Evolutionary conservation across 2,797 vertebrate species (phyloP).

Genomic region (Anas georgica): DNA sequence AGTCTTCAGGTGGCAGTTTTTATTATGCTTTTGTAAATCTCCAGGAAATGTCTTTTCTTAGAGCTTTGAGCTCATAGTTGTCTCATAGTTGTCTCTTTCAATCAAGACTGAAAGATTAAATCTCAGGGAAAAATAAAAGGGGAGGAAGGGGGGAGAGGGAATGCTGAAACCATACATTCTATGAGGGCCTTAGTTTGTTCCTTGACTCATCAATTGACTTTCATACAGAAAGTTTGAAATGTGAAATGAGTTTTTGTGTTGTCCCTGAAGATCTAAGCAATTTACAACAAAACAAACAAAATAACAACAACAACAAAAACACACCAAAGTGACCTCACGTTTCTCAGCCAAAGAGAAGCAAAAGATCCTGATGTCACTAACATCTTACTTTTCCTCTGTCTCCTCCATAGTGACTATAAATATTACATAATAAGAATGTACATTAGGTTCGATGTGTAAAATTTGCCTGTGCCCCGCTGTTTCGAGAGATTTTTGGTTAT

Average conservation of each 20-base stretch:
- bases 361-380: not conserved
- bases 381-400: not conserved
- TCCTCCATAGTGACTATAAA: not conserved
- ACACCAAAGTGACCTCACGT: not conserved
- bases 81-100: not conserved
- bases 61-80: not conserved
- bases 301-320: no score
- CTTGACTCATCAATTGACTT: constrained; percentile 19
- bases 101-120: not conserved
- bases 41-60: not conserved
- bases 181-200: not conserved
- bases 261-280: constrained; percentile 1
- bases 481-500: not conserved
- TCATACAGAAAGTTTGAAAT: not conserved
- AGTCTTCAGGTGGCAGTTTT: not conserved
- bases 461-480: not conserved
- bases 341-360: not conserved
- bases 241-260: not conserved
- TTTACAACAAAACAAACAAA: not conserved
- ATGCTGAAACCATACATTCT: not conserved
- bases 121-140: not conserved
- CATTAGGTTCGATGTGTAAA: not conserved
- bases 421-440: not conserved
- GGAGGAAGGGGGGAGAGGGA: not conserved
- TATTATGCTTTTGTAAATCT: not conserved